Percentiles rank a stretch among this genome's conserved stretches.
Evolutionary conservation across 1,140 invertebrate genomes (phyloP).

Genomic region (Zaprionus nigranus): DNA sequence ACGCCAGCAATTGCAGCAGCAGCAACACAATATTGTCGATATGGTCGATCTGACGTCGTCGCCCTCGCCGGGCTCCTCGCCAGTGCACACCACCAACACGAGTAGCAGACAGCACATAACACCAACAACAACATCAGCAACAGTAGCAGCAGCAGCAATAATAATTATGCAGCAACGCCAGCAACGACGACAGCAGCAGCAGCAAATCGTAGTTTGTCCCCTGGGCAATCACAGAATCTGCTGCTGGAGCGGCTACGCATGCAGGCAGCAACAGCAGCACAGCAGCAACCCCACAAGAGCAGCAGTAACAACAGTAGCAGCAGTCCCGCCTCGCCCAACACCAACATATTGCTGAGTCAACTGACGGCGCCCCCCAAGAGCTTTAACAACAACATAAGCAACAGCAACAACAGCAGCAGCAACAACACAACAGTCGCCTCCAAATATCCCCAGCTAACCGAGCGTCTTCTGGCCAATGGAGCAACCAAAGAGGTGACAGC

Average conservation of each 20-base stretch:
- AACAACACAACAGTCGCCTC: conserved; percentile 26
- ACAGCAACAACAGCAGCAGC: conserved; percentile 30
- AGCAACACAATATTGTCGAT: conserved; percentile 65
- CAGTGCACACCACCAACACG: conserved; percentile 50
- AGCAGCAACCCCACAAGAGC: neutral
- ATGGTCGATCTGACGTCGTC: conserved; percentile 79
- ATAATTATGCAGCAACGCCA: conserved; percentile 7
- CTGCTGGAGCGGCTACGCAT: conserved; percentile 53
- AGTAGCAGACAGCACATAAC: conserved; percentile 4
- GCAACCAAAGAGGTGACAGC: conserved; percentile 19
- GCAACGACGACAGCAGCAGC: conserved; percentile 13
- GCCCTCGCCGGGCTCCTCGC: conserved; percentile 74
- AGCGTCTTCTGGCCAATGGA: conserved; percentile 75
- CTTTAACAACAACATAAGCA: conserved; percentile 43
- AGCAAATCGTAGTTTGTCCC: conserved; percentile 26
- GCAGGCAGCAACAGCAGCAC: conserved; percentile 13
- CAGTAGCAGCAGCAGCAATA: conserved; percentile 2
- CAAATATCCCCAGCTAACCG: conserved; percentile 77
- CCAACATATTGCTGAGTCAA: conserved; percentile 69
- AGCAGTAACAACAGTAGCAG: conserved; percentile 7
- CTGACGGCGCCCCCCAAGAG: conserved; percentile 69
- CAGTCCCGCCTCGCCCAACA: conserved; percentile 39
- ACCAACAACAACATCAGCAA: conserved; percentile 6
- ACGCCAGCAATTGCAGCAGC: conserved; percentile 24
- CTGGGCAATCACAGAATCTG: conserved; percentile 38